Conservation (phyloP, 2,888 invertebrate genomes). For the Apamea monoglypha region DNA sequence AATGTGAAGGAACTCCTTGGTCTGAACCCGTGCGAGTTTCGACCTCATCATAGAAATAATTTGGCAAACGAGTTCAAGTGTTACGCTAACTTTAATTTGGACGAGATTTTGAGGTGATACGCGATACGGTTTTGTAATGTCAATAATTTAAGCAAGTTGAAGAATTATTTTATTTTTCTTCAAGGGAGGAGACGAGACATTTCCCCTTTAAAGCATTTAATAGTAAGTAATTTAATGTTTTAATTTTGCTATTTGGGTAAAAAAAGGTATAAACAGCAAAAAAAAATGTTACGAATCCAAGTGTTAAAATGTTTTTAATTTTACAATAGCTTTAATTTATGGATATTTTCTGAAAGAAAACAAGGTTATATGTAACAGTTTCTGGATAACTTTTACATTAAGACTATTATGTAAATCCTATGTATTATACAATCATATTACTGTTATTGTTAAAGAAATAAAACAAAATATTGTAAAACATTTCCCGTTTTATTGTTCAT, state of each 20-base stretch:
- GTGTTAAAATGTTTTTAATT: not conserved
- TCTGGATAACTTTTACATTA: not conserved
- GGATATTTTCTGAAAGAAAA: constrained; percentile 11
- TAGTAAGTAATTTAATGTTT: not conserved
- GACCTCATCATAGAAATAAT: constrained; percentile 96
- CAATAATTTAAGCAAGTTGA: not conserved
- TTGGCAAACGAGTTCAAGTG: constrained; percentile 98
- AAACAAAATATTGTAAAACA: constrained; percentile 79
- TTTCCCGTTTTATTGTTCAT: constrained; percentile 83
- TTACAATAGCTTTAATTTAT: constrained; percentile 2
- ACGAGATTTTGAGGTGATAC: constrained; percentile 81
- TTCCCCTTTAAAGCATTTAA: constrained; percentile 4
- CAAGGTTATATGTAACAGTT: not conserved
- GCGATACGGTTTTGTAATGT: not conserved
- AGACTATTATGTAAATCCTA: not conserved
- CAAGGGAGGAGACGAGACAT: not conserved
- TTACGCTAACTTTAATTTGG: constrained; percentile 96
- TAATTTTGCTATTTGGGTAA: not conserved
- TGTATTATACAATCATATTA: not conserved
- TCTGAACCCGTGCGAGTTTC: constrained; percentile 92
- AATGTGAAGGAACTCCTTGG: constrained; percentile 91
- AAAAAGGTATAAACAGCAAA: not conserved
- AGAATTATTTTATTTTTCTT: not conserved
- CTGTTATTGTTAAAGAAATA: constrained; percentile 66
- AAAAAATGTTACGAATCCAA: not conserved